Evolutionary conservation across 2,888 invertebrate genomes (phyloP).

Genomic region (Antitype chi): DNA sequence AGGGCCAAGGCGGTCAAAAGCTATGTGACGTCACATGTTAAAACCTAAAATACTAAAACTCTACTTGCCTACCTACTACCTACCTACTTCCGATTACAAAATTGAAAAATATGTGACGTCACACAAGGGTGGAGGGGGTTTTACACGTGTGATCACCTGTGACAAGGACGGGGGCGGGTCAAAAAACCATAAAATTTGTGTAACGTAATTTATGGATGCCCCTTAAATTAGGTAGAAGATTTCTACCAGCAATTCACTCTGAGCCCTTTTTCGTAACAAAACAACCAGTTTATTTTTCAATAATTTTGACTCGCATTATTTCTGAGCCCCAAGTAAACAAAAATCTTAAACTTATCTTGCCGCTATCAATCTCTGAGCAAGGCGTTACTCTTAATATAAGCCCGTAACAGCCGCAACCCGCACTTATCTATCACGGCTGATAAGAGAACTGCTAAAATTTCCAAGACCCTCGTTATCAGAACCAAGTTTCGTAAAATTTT

Average conservation of each 20-base stretch:
- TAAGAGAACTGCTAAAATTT: conserved; percentile 63
- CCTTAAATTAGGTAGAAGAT: too few species aligned
- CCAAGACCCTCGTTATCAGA: conserved; percentile 55
- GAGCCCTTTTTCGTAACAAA: background rate
- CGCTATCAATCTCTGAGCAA: conserved; percentile 19
- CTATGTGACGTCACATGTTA: too few species aligned
- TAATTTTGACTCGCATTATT: background rate
- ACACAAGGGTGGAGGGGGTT: too few species aligned
- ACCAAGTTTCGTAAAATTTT: conserved; percentile 60
- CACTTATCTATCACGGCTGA: conserved; percentile 62
- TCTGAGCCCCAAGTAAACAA: background rate
- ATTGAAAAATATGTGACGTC: too few species aligned
- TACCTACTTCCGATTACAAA: background rate
- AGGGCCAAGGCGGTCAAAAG: too few species aligned
- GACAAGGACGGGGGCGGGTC: too few species aligned
- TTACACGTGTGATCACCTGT: too few species aligned
- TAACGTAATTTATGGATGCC: too few species aligned
- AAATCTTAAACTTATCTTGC: conserved; percentile 2
- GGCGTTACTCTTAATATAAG: conserved; percentile 44
- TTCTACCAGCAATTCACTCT: too few species aligned
- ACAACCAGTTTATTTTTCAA: background rate
- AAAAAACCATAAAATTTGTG: too few species aligned
- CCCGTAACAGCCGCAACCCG: conserved; percentile 29
- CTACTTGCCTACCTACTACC: too few species aligned
- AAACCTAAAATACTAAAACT: too few species aligned